Base-by-base conservation (phyloP, 2,113 vertebrate genomes). In the Nannobrachium achirus region DNA sequence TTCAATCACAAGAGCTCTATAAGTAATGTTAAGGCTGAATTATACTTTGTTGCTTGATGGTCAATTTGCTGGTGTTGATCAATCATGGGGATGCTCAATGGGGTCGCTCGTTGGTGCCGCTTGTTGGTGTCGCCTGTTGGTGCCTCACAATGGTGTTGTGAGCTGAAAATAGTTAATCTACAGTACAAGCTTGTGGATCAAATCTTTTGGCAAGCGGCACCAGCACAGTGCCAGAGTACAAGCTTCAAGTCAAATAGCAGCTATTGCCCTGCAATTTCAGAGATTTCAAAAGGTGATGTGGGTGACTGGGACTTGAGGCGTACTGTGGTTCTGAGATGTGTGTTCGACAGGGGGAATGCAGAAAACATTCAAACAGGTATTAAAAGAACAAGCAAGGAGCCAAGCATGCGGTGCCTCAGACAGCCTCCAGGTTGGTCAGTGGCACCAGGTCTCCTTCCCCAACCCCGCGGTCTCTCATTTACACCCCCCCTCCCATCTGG, bases 1-100 rank as follows among this genome's bases (percentile, higher is more conserved):
- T 86, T 89, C 82, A 89, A 84, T 90, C 84, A 71, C 69, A 78
- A 48, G 80, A 73, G 64, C 71, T n/a, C n/a, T 5, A 75, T 83
- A 79, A 88, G 81, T 88, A 81, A 88, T 80, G 80, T 76, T 83
- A 78, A 80, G 78, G 88, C 86, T 33, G 25, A 33, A 33, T 33
- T 33, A 33, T 33, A 33, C 25, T 33, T 33, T 33, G 25, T 33
- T 33, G 25, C 25, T 33, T 33, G 25, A 33, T 33, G 25, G 25
- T 33, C 25, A 33, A n/a, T n/a, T n/a, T n/a, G 73, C 79, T 76
- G 75, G 57, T 39, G 73, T 63, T 79, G 81, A 82, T n/a, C n/a
- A n/a, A n/a, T n/a, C n/a, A n/a, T n/a, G n/a, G n/a, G 3, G 25
- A 4, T 5, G 25, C 25, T 33, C 25, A 33, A 33, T 33, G 25